A percentile compares a stretch with the other conserved stretches of the same genome.
Evolutionary conservation across 2,113 vertebrate species (phyloP).

Genomic region (Poicephalus gulielmi): DNA sequence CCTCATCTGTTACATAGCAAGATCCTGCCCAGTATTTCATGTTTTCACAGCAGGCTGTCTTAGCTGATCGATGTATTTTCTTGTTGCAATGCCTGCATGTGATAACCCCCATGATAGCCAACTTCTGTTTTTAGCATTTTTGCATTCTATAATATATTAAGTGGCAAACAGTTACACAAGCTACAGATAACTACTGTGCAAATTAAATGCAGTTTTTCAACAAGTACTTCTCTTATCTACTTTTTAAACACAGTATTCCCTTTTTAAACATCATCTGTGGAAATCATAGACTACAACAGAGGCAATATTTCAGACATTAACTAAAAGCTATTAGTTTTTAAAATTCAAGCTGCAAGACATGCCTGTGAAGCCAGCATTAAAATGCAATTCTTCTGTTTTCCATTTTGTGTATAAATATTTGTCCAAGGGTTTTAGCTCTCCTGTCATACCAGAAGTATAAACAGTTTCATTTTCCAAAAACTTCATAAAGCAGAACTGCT

Average conservation of each 20-base stretch:
- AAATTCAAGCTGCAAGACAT: background rate
- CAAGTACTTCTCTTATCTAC: background rate
- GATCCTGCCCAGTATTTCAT: background rate
- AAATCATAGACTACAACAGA: background rate
- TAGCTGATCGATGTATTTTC: background rate
- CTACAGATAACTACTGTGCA: background rate
- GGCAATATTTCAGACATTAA: background rate
- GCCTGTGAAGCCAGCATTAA: background rate
- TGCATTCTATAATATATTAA: background rate
- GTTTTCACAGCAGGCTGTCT: background rate
- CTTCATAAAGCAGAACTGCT: background rate
- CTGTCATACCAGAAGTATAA: background rate
- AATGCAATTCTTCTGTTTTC: background rate
- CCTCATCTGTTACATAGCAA: background rate
- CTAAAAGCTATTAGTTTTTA: background rate
- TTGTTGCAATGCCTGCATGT: background rate
- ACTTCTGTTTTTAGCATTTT: background rate
- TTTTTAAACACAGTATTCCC: background rate
- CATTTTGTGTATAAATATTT: background rate
- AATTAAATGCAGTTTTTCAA: background rate
- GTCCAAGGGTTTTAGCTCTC: background rate
- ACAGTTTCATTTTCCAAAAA: background rate
- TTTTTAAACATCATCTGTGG: background rate
- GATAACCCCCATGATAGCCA: background rate
- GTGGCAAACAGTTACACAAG: background rate